phyloP scores from a whole-genome alignment of 2,888 invertebrate genomes.

The Caenorhabditis becei region DNA sequence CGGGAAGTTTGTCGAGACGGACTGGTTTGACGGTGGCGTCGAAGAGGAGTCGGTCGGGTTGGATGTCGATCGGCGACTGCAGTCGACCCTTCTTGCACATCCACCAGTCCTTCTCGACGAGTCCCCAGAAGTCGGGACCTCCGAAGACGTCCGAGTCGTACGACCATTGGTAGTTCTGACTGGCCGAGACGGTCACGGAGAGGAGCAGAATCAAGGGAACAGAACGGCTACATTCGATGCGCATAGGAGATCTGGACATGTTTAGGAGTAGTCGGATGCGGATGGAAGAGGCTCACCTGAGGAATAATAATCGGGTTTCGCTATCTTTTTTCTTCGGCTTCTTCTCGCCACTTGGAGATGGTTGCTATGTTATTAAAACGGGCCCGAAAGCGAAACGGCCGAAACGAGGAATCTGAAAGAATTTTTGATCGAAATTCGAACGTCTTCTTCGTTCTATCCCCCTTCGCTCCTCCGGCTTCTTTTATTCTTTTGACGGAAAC shows the following conservation, averaged over 20 bases:
- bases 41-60: constrained; percentile 93
- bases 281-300: constrained; percentile 23
- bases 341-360: constrained; percentile 11
- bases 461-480: neutral
- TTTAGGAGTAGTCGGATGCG: neutral
- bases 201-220: constrained; percentile 24
- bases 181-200: neutral
- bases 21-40: constrained; percentile 94
- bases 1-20: constrained; percentile 94
- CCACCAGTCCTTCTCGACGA: constrained; percentile 96
- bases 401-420: constrained; percentile 20
- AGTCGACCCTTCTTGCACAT: constrained; percentile 96
- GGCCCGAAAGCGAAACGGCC: neutral
- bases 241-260: constrained; percentile 53
- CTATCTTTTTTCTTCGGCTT: constrained; percentile 1
- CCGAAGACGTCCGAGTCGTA: constrained; percentile 72
- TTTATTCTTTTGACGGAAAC: constrained; percentile 1
- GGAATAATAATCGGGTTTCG: constrained; percentile 11
- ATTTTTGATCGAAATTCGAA: constrained; percentile 30
- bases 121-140: constrained; percentile 94
- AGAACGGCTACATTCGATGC: constrained; percentile 46
- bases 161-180: constrained; percentile 70
- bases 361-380: constrained; percentile 63
- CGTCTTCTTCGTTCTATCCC: constrained; percentile 12
- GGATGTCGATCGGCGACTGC: constrained; percentile 97